phyloP scores from a whole-genome alignment of 2,113 vertebrate genomes.

The Garra rufa region DNA sequence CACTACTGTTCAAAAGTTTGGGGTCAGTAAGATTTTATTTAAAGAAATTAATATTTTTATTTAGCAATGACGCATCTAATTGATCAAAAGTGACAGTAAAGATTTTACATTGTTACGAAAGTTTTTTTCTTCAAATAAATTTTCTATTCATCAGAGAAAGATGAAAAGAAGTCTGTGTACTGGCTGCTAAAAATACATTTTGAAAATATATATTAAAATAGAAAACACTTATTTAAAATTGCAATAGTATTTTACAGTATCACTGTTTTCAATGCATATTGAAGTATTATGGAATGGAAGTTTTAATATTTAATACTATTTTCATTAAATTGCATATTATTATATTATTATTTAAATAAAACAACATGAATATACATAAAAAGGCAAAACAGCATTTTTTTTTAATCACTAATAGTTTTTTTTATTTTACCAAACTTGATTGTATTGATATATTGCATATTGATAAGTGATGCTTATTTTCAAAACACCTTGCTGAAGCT shows the following conservation, averaged over 20 bases:
- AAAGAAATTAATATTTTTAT: neutral
- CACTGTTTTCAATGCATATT: neutral
- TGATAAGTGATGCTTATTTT: neutral
- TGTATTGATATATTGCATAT: neutral
- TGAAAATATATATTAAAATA: no score
- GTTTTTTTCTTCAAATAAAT: neutral
- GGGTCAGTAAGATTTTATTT: neutral
- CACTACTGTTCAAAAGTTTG: neutral
- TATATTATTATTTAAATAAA: no score
- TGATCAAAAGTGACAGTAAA: neutral
- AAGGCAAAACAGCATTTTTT: no score
- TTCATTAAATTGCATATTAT: no score
- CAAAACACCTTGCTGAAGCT: neutral
- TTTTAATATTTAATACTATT: no score
- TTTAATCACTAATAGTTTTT: no score
- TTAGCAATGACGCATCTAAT: neutral
- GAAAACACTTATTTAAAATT: no score
- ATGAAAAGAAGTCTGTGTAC: neutral
- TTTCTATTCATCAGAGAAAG: neutral
- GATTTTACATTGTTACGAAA: neutral
- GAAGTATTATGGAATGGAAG: no score
- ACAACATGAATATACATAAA: no score
- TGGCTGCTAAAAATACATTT: neutral
- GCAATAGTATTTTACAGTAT: no score
- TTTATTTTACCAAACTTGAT: no score